Evolutionary conservation across 2,113 vertebrate genomes (phyloP).

Genomic region (Etheostoma spectabile): DNA sequence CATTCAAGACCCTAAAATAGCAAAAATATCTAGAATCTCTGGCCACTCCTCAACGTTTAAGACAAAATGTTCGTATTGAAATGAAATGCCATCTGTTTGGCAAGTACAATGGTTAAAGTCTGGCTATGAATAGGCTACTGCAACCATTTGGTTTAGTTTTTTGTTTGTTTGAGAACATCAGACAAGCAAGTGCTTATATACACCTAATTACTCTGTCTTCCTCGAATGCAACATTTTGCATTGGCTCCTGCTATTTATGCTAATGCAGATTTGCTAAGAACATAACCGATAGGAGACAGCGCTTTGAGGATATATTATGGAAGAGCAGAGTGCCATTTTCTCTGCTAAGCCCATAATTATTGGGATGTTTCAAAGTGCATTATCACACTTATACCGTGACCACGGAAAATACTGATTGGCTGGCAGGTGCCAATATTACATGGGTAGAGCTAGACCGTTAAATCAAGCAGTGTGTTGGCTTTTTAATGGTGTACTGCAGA

Average conservation of each 20-base stretch:
- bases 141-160: background rate
- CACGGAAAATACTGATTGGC: slow-evolving; percentile 6
- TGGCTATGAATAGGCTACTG: background rate
- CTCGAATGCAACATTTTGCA: background rate
- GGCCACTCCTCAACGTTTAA: background rate
- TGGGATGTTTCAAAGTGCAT: slow-evolving; percentile 3
- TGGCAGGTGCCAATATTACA: background rate
- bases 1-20: background rate
- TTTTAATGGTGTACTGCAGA: background rate
- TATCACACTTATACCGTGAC: background rate
- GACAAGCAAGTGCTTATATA: background rate
- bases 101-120: background rate
- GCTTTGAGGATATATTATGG: background rate
- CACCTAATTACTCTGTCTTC: background rate
- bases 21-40: background rate
- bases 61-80: background rate
- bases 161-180: background rate
- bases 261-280: slow-evolving; percentile 1
- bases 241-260: background rate
- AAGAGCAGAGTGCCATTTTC: background rate
- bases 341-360: background rate
- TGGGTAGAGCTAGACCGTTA: background rate
- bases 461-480: background rate
- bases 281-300: background rate
- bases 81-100: background rate